A percentile compares a stretch with the other conserved stretches of the same genome.
Evolutionary conservation across 2,888 invertebrate species (phyloP).

Genomic region (Eupithecia dodoneata): DNA sequence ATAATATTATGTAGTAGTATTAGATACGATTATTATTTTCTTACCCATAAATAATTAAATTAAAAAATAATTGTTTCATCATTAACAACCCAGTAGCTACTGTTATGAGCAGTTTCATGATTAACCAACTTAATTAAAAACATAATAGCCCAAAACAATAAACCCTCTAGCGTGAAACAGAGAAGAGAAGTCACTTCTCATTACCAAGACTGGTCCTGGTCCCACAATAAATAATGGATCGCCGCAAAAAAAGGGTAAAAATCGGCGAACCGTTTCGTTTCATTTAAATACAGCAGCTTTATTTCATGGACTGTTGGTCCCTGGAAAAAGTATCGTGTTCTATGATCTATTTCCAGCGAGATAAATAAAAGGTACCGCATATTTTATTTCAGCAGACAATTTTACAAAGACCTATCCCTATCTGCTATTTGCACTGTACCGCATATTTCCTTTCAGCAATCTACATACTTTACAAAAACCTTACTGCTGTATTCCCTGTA

Average conservation of each 20-base stretch:
- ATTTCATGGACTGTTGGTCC: constrained; percentile 63
- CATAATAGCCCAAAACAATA: constrained; percentile 15
- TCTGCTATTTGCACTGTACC: neutral
- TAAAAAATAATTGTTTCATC: neutral
- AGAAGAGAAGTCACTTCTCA: constrained; percentile 29
- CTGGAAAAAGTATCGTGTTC: constrained; percentile 44
- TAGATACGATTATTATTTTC: neutral
- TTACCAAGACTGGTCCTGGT: constrained; percentile 43
- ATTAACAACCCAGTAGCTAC: neutral
- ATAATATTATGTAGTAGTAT: too few species aligned
- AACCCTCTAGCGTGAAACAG: constrained; percentile 2
- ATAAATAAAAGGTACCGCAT: constrained; percentile 16
- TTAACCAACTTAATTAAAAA: neutral
- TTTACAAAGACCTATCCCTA: neutral
- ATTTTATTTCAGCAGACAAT: constrained; percentile 3
- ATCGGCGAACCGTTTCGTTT: constrained; percentile 59
- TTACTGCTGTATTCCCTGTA: neutral
- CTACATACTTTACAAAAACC: neutral
- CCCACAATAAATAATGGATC: constrained; percentile 57
- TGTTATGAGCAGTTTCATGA: neutral
- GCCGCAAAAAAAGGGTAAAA: constrained; percentile 58
- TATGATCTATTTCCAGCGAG: constrained; percentile 45
- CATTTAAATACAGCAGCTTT: constrained; percentile 69
- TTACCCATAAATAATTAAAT: neutral
- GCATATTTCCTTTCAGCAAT: constrained; percentile 5